Base-by-base conservation (phyloP, 2,797 vertebrate genomes). In the Hippocampus kuda region DNA sequence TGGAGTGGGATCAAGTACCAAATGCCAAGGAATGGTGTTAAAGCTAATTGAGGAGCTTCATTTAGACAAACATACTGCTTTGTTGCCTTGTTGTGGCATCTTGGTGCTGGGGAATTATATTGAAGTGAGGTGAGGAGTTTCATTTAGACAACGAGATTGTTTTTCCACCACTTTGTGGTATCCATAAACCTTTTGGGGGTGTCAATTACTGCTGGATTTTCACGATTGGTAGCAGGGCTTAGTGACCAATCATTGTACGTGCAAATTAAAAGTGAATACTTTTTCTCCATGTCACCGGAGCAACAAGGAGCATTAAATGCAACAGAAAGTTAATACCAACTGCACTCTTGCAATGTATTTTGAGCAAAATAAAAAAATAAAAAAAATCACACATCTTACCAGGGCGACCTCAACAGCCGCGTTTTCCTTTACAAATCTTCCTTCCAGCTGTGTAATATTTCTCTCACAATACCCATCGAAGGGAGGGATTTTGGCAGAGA, bases 401-500 rank as follows among this genome's bases (percentile, higher is more conserved):
- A 30, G 20, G 30, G 10, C 3, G 2, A 27, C 54, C 41, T 34
- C 30, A 57, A 46, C 3, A 46, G 54, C 53, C 15, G 4, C 2
- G 11, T 59, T 68, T 46, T 68, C 5, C 8, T 15, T 38, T 13
- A 41, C 24, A 42, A 12, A 26, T 38, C 42, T 4, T 59, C 41
- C 56, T 57, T 68, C 46, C 38, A 42, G 20, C 22, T 15, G 53
- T 30, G 67, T 16, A 30, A 22, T 60, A 44, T 81, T 73, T 80
- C 79, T 76, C 81, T 69, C 71, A 85, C 79, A 82, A 79, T 62
- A 79, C 75, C 85, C 73, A 73, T 87, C 86, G 87, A 76, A 86
- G 34, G 72, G 68, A 84, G 70, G 78, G 75, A 78, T 80, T 77
- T 83, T 77, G 76, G 70, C 68, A 78, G 72, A 83, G 85, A 77